Evolutionary conservation across 2,113 vertebrate genomes (phyloP).

Genomic region (Ophiodon elongatus): DNA sequence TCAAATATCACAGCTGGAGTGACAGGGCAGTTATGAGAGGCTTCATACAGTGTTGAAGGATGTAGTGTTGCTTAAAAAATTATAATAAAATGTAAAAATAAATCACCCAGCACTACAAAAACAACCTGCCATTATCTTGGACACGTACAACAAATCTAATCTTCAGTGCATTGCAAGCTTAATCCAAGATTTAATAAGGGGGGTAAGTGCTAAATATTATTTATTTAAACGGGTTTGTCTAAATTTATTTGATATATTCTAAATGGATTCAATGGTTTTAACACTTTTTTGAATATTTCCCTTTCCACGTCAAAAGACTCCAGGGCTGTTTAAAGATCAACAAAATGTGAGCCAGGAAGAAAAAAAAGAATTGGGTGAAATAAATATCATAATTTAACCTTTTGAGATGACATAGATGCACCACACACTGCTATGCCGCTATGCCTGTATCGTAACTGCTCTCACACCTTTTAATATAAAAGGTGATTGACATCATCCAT

Average conservation of each 20-base stretch:
- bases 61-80: constrained; percentile 90
- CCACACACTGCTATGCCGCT: constrained; percentile 16
- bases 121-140: constrained; percentile 48
- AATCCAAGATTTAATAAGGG: constrained; percentile 60
- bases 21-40: constrained; percentile 42
- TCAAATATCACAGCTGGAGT: constrained; percentile 21
- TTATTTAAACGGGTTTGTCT: background rate
- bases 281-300: constrained; percentile 21
- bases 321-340: constrained; percentile 1
- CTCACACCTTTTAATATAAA: constrained; percentile 77
- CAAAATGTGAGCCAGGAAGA: constrained; percentile 28
- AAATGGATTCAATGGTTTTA: background rate
- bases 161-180: constrained; percentile 75
- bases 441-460: constrained; percentile 23
- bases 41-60: constrained; percentile 74
- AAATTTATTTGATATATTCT: background rate
- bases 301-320: constrained; percentile 17
- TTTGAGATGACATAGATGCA: constrained; percentile 36
- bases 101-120: constrained; percentile 56
- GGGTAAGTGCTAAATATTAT: constrained; percentile 60
- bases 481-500: constrained; percentile 39
- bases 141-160: constrained; percentile 40
- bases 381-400: constrained; percentile 59
- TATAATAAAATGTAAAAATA: background rate
- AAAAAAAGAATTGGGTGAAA: constrained; percentile 7